These are phyloP conservation scores for Pterostichus madidus DNA, from an alignment of 2,888 invertebrate genomes.

Conservation along the genomic window DNA sequence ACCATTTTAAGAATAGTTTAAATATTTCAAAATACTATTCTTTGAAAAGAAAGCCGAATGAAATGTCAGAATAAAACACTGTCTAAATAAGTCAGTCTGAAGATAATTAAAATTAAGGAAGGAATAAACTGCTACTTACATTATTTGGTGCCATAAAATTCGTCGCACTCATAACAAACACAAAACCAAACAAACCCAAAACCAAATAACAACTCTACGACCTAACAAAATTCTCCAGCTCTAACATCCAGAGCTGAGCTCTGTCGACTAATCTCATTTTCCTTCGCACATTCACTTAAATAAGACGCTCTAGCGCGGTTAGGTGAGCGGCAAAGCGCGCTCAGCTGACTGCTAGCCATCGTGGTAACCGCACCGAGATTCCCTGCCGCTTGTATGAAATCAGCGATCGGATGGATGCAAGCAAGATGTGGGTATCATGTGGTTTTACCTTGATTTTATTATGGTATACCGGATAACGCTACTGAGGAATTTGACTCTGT, in stretches of 20 bases:
- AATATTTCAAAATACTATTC: too few relatives aligned
- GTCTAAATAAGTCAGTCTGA: too few relatives aligned
- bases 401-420: neutral
- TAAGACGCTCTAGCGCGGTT: constrained; percentile 4
- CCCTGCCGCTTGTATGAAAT: constrained; percentile 33
- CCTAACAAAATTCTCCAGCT: constrained; percentile 63
- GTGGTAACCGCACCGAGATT: neutral
- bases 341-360: constrained; percentile 42
- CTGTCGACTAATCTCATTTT: constrained; percentile 56
- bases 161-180: constrained; percentile 48
- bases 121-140: constrained; percentile 25
- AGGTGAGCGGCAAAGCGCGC: constrained; percentile 43
- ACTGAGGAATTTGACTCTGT: constrained; percentile 7
- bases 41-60: too few relatives aligned
- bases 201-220: constrained; percentile 33
- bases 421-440: neutral
- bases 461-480: constrained; percentile 47
- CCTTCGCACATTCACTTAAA: constrained; percentile 53
- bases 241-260: constrained; percentile 57
- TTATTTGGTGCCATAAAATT: constrained; percentile 48
- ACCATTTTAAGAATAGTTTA: too few relatives aligned
- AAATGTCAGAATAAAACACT: too few relatives aligned
- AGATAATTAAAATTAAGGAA: too few relatives aligned
- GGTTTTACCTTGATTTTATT: constrained; percentile 63
- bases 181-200: constrained; percentile 14